phyloP scores from a whole-genome alignment of 2,113 vertebrate species.

The Struthio camelus region DNA sequence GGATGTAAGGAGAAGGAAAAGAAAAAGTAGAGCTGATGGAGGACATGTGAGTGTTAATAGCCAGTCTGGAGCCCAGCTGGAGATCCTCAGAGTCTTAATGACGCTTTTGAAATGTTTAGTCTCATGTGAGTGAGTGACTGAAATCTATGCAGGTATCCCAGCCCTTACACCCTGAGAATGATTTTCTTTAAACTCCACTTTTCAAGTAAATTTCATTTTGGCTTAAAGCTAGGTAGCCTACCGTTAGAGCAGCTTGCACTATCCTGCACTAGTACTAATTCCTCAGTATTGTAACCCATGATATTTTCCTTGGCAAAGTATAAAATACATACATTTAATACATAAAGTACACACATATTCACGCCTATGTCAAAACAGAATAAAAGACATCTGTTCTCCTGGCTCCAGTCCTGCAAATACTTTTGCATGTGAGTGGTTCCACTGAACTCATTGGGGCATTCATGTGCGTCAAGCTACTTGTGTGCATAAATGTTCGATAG shows the following conservation, averaged over 20 bases:
- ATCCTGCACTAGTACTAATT: background rate
- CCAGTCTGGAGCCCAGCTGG: background rate
- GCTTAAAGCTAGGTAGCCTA: background rate
- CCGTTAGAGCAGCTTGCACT: background rate
- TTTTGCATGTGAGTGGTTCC: background rate
- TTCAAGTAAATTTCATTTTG: background rate
- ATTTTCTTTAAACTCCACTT: background rate
- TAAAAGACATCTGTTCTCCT: conserved; percentile 43
- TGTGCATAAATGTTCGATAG: background rate
- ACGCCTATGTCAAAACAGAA: conserved; percentile 26
- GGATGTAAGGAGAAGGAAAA: background rate
- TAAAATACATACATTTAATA: conserved; percentile 34
- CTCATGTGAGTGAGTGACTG: background rate
- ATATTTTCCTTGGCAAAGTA: conserved; percentile 38
- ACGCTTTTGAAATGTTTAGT: conserved; percentile 29
- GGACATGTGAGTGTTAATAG: background rate
- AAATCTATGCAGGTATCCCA: background rate
- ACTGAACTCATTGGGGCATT: background rate
- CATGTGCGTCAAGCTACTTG: background rate
- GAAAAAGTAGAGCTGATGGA: background rate
- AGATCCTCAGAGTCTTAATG: background rate
- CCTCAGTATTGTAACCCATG: background rate
- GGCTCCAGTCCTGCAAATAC: conserved; percentile 11
- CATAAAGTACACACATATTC: background rate
- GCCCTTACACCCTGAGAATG: background rate